Base-by-base conservation (phyloP, 2,113 vertebrate species). In the Sorex fumeus region DNA sequence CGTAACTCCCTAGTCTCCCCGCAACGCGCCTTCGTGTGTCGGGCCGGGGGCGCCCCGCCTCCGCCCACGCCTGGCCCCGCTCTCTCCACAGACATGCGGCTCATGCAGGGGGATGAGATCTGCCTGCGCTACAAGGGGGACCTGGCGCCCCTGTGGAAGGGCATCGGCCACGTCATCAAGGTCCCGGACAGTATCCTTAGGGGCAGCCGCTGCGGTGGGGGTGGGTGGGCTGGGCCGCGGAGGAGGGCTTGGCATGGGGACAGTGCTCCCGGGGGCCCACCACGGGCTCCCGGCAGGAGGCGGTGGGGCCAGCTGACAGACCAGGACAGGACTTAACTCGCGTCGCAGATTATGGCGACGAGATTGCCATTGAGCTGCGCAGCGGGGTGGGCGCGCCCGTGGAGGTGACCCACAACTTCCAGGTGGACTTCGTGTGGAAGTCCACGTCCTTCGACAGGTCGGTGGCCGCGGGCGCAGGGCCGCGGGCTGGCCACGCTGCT, bases 371-470 rank as follows among this genome's bases (percentile, higher is more conserved):
- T 30, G 99, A 99, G 96, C 96, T 99, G 94, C 98, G 99, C 89
- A 99, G 99, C 97, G 99, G 99, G 27, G 99, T 99, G 64, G 99
- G 99, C 3, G 99, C 99, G 0, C 99, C 99, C 0, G 99, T 99
- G 97, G 99, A 99, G 92, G 99, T 99, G 62, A 99, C 99, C 0
- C 99, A 99, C 95, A 99, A 99, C 97, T 99, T 99, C 98, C 99
- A 99, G 97, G 99, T 99, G 88, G 99, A 99, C 96, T 99, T 99
- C 93, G 99, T 99, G 0, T 99, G 99, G 99, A 99, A 99, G 91
- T 99, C 99, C 0, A 99, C 99, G n/a, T 99, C 99, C 0, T 99
- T 99, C 94, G 99, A 99, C 97, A 99, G 99, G 99, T 99, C 96
- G 0, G 95, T 25, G 15, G 6, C 60, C 2, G 19, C 60, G 4